phyloP scores from a whole-genome alignment of 2,113 vertebrate genomes.

The Scolopax mira region DNA sequence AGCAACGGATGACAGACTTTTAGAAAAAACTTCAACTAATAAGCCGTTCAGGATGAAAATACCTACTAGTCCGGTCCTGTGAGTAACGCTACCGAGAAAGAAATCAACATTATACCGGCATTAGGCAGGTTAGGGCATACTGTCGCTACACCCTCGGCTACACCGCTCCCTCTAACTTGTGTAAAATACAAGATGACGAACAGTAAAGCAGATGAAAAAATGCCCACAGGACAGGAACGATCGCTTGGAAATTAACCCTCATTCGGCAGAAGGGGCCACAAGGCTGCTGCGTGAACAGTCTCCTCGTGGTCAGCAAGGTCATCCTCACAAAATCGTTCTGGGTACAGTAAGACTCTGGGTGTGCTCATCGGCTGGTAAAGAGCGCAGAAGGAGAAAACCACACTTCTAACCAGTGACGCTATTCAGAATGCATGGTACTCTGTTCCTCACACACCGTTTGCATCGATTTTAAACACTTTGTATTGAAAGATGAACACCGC shows the following conservation, averaged over 20 bases:
- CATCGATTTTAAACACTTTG: not conserved
- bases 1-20: fast-evolving
- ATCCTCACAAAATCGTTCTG: not conserved
- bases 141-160: fast-evolving
- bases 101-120: not conserved
- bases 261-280: not conserved
- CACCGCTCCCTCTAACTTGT: not conserved
- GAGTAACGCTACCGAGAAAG: not conserved
- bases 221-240: fast-evolving
- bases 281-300: not conserved
- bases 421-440: fast-evolving
- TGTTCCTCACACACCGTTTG: not conserved
- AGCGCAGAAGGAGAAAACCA: not conserved
- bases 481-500: fast-evolving
- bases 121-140: not conserved
- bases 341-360: not conserved
- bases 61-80: not conserved
- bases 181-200: fast-evolving
- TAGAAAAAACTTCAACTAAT: not conserved
- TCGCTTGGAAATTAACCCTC: fast-evolving
- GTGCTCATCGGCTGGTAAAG: fast-evolving
- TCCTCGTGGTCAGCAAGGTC: not conserved
- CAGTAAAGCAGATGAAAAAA: not conserved
- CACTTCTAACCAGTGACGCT: not conserved
- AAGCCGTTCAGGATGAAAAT: fast-evolving